Evolutionary conservation across 1,140 invertebrate species (phyloP), one percentile per base, ranked within the genome.

Genomic region (Leguminivora glycinivorella): DNA sequence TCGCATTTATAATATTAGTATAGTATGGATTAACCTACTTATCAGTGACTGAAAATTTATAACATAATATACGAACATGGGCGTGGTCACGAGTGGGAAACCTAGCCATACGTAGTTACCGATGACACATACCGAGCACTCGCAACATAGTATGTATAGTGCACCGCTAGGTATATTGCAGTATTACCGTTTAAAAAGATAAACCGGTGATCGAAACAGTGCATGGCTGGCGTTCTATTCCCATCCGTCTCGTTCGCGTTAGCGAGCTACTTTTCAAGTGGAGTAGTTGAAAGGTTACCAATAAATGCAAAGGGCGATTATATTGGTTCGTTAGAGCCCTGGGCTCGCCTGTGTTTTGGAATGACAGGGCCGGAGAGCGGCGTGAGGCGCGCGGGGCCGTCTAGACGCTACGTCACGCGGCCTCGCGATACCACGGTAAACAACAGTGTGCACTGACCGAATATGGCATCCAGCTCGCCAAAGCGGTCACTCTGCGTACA

Each of bases 321-420:
- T 52, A 52, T n/a, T 52, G 47, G 47, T 52, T 9, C 7, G 7
- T 52, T 1, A 22, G 19, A 52, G 19, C 7, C 3, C 4, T 52
- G 14, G 17, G 2, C 0, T 52, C 47, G 47, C 7, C 4, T 9
- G 19, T 22, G 47, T 22, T 52, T 52, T 52, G 47, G 47, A 52
- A 52, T 52, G 47, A 52, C 17, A 22, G 14, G 14, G 73, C n/a
- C 77, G 73, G 72, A 56, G 70, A 34, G 76, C 70, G 68, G 78
- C 73, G 74, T 63, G 79, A 72, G 83, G 75, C 81, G 78, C 77
- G 74, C 77, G 71, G 69, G 75, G 82, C 80, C 82, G 88, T 90
- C 88, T 90, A 90, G 88, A 90, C 88, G 85, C 88, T 90, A 90
- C 88, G 88, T 90, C 88, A 90, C 84, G 75, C 84, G 88, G 88